Evolutionary conservation across 2,113 vertebrate species (phyloP).

Genomic region (Marcusenius ussheri): DNA sequence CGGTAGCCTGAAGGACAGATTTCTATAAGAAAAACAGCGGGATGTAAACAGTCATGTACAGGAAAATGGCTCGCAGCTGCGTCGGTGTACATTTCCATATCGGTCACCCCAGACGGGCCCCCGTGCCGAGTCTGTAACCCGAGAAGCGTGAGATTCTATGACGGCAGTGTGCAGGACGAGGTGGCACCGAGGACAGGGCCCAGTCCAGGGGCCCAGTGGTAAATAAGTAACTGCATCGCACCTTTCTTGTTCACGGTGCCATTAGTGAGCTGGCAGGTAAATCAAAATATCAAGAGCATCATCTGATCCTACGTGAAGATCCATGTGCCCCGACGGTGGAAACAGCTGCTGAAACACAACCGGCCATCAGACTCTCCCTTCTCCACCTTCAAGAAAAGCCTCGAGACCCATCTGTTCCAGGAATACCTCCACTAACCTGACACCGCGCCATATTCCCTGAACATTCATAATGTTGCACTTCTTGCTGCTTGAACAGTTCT

Average conservation of each 20-base stretch:
- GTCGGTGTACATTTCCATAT: neutral
- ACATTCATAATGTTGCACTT: neutral
- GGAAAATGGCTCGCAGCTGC: neutral
- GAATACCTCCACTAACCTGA: neutral
- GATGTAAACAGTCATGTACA: conserved; percentile 31
- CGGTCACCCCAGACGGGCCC: neutral
- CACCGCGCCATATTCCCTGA: neutral
- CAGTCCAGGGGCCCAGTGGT: neutral
- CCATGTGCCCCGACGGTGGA: neutral
- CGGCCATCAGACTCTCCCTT: neutral
- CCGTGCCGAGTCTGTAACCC: neutral
- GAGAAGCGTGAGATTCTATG: neutral
- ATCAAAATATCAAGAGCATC: neutral
- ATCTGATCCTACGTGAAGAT: neutral
- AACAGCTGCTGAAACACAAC: neutral
- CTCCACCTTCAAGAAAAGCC: neutral
- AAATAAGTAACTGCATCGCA: neutral
- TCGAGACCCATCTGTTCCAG: neutral
- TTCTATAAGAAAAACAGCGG: conserved; percentile 56
- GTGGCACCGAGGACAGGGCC: neutral
- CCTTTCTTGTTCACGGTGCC: neutral
- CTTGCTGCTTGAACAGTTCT: neutral
- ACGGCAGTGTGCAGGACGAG: neutral
- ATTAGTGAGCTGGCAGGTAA: neutral
- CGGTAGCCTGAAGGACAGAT: conserved; percentile 79